These are phyloP conservation scores for Mayetiola destructor DNA, from an alignment of 2,888 invertebrate genomes.

Conservation along the genomic window DNA sequence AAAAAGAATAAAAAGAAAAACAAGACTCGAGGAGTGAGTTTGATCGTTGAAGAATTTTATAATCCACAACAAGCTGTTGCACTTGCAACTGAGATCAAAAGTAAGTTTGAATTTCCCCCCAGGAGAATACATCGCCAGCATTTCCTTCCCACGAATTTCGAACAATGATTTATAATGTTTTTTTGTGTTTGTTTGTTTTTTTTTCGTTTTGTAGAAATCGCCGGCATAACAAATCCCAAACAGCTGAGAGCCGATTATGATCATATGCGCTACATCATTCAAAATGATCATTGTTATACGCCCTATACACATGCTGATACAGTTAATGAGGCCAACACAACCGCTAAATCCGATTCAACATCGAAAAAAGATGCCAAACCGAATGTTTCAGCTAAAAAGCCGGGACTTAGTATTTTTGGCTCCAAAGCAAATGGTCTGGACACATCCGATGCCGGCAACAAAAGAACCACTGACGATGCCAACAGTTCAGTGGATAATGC, in stretches of 20 bases:
- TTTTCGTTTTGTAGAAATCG: constrained; percentile 25
- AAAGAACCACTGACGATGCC: background rate
- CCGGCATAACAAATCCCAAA: constrained; percentile 28
- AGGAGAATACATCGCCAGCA: background rate
- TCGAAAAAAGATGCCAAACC: background rate
- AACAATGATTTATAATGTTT: background rate
- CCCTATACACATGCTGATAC: constrained; percentile 25
- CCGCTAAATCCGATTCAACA: background rate
- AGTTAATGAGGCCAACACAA: background rate
- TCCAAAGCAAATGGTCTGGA: background rate
- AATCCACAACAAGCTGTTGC: constrained; percentile 36
- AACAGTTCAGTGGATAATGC: background rate
- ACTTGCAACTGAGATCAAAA: constrained; percentile 36
- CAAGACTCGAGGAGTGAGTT: constrained; percentile 42
- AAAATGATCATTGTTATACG: constrained; percentile 72
- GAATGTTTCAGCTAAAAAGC: background rate
- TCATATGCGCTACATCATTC: constrained; percentile 38
- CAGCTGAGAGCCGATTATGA: constrained; percentile 30
- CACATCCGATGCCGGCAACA: background rate
- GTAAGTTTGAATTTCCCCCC: constrained; percentile 23
- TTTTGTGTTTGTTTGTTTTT: constrained; percentile 6
- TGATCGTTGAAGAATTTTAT: constrained; percentile 52
- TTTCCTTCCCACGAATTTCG: background rate
- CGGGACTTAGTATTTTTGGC: background rate
- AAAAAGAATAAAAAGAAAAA: constrained; percentile 18